These are phyloP conservation scores for Xenopus tropicalis DNA, from an alignment of 2,113 vertebrate genomes.

Conservation along the genomic window UCB_Xtro_10.0 CM004447.2:34288501-34289000, in stretches of 20 bases:
- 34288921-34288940: slow-evolving; percentile 99
- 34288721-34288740: slow-evolving; percentile 76
- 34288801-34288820: slow-evolving; percentile 99
- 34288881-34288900: slow-evolving; percentile 93
- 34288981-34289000: slow-evolving; percentile 90
- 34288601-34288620: too few relatives aligned
- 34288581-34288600: too few relatives aligned
- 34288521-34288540: too few relatives aligned
- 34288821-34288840: slow-evolving; percentile 88
- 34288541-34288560: too few relatives aligned
- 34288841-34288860: slow-evolving; percentile 82
- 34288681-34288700: neutral
- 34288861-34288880: slow-evolving; percentile 91
- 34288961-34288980: slow-evolving; percentile 97
- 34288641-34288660: too few relatives aligned
- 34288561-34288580: too few relatives aligned
- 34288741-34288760: slow-evolving; percentile 66
- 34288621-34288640: too few relatives aligned
- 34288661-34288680: too few relatives aligned
- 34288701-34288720: slow-evolving; percentile 48
- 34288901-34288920: slow-evolving; percentile 97
- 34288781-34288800: slow-evolving; percentile 87
- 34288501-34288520: too few relatives aligned
- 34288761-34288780: slow-evolving; percentile 88
- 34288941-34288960: slow-evolving; percentile 88